These are phyloP conservation scores for Pangasius djambal DNA, from an alignment of 2,797 vertebrate genomes.

Conservation along the genomic window DNA sequence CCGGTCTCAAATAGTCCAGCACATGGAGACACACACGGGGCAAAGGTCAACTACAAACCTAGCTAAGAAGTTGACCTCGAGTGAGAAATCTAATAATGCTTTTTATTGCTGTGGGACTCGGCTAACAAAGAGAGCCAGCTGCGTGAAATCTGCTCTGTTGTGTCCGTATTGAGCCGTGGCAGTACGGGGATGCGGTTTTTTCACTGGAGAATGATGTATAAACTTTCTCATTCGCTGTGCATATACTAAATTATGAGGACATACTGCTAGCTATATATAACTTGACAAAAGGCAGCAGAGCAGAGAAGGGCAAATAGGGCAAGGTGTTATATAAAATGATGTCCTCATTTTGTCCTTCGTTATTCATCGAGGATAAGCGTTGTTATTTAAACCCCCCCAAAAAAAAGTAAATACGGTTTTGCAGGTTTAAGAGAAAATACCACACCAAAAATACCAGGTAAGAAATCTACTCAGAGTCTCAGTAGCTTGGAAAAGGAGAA, in stretches of 20 bases:
- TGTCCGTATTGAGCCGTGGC: slow-evolving; percentile 64
- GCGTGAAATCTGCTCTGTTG: slow-evolving; percentile 65
- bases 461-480: too few species aligned
- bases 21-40: slow-evolving; percentile 36
- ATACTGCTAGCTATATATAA: slow-evolving; percentile 77
- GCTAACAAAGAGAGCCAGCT: slow-evolving; percentile 31
- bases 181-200: slow-evolving; percentile 26
- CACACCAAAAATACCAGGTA: background rate
- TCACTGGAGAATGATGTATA: slow-evolving; percentile 49
- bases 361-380: slow-evolving; percentile 75
- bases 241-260: slow-evolving; percentile 75
- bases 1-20: slow-evolving; percentile 34
- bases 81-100: slow-evolving; percentile 47
- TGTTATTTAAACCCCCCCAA: slow-evolving; percentile 68
- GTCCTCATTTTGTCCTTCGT: slow-evolving; percentile 71
- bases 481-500: background rate
- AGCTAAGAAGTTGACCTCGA: slow-evolving; percentile 32
- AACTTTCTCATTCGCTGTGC: slow-evolving; percentile 54
- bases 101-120: slow-evolving; percentile 44
- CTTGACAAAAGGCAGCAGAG: slow-evolving; percentile 76
- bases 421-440: background rate
- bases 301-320: slow-evolving; percentile 71
- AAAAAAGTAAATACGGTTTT: background rate
- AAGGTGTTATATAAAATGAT: slow-evolving; percentile 64
- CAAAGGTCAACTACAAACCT: slow-evolving; percentile 47